Conservation (phyloP, 2,113 vertebrate genomes). For the Prietella phreatophila region DNA sequence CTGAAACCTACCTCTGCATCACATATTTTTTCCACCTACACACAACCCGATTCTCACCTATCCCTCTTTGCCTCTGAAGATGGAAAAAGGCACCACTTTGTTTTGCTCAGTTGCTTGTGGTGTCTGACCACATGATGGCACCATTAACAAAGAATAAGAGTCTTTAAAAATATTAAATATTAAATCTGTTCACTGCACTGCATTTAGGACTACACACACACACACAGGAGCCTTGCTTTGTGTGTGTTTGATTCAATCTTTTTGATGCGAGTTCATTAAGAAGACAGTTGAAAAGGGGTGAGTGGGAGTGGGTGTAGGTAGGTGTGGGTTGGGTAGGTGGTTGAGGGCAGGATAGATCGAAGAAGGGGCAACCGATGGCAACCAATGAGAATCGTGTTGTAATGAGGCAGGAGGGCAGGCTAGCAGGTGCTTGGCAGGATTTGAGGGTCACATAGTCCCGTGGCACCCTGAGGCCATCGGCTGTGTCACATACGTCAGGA, state of each 20-base stretch:
- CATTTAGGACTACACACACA: neutral
- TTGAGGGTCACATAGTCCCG: neutral
- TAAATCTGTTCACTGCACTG: neutral
- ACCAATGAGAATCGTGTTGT: neutral
- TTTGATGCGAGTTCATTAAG: neutral
- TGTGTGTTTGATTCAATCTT: neutral
- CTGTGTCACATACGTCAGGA: neutral
- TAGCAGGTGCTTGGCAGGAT: neutral
- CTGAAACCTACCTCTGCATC: neutral
- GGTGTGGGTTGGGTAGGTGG: too few relatives aligned
- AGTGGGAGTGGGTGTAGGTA: neutral
- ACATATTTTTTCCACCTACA: neutral
- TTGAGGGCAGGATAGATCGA: too few relatives aligned
- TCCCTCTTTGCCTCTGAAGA: neutral
- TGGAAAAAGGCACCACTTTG: neutral
- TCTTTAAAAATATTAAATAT: neutral
- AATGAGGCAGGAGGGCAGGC: neutral
- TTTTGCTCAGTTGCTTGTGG: too few relatives aligned
- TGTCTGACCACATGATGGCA: slow-evolving; percentile 22
- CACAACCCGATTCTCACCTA: neutral
- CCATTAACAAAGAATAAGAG: neutral
- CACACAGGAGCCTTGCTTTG: neutral
- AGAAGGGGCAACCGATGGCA: neutral
- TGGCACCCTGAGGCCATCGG: neutral
- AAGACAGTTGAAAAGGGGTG: neutral